A percentile compares a stretch with the other conserved stretches of the same genome.
These are phyloP conservation scores for Pteria penguin DNA, from an alignment of 2,888 invertebrate species.

Conservation along the genomic window DNA sequence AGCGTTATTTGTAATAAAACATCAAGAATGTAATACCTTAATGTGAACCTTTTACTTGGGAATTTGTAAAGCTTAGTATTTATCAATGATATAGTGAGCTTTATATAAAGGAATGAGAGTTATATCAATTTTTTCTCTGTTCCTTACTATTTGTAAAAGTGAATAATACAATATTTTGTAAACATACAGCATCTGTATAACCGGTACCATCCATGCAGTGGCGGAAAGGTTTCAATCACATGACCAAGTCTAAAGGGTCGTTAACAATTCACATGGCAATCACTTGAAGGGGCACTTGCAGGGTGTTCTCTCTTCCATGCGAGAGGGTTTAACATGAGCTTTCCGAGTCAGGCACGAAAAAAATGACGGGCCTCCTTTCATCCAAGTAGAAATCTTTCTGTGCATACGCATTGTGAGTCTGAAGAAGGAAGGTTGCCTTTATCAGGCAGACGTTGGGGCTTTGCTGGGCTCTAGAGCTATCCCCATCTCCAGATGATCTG, in stretches of 20 bases:
- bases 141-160: too few species aligned
- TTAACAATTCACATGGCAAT: background rate
- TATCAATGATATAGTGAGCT: too few species aligned
- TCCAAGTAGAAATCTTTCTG: background rate
- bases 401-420: background rate
- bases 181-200: too few species aligned
- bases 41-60: too few species aligned
- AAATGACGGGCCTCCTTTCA: background rate
- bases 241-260: background rate
- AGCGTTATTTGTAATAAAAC: too few species aligned
- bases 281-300: background rate
- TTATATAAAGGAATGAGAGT: too few species aligned
- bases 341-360: background rate
- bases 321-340: background rate
- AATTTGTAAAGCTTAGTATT: too few species aligned
- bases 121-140: too few species aligned
- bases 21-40: too few species aligned
- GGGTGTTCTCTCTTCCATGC: background rate
- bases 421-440: background rate
- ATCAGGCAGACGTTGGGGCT: background rate
- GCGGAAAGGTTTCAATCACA: too few species aligned
- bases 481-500: background rate
- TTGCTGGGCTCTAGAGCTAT: background rate
- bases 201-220: too few species aligned
- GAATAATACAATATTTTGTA: too few species aligned